These are phyloP conservation scores for Papilio machaon DNA, from an alignment of 1,140 invertebrate species.

Conservation along the genomic window DNA sequence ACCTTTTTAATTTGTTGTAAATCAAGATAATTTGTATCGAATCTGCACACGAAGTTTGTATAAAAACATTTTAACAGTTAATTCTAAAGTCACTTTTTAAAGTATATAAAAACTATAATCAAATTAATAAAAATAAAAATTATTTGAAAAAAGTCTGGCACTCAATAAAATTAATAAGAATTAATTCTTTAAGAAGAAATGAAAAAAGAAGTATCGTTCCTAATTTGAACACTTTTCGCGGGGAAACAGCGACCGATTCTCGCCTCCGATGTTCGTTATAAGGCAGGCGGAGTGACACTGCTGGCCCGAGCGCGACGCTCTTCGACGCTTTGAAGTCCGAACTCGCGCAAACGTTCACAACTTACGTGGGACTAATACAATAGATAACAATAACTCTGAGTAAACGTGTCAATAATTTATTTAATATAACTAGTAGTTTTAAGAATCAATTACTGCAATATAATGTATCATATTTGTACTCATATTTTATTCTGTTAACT, in stretches of 20 bases:
- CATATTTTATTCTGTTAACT: too few species aligned
- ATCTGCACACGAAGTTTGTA: not conserved
- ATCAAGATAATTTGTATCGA: not conserved
- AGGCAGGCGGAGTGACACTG: constrained; percentile 57
- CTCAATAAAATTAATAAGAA: not conserved
- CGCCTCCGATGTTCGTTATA: constrained; percentile 44
- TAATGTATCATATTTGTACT: too few species aligned
- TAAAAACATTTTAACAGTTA: not conserved
- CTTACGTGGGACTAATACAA: not conserved
- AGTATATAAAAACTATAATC: not conserved
- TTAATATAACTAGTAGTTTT: too few species aligned
- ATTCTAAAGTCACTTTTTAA: not conserved
- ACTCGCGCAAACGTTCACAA: constrained; percentile 49
- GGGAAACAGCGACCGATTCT: not conserved
- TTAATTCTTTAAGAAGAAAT: not conserved
- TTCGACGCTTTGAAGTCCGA: constrained; percentile 54
- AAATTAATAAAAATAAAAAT: not conserved
- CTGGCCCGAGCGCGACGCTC: constrained; percentile 55
- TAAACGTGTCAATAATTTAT: not conserved
- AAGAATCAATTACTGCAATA: too few species aligned
- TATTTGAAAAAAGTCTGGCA: not conserved
- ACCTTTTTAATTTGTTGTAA: not conserved
- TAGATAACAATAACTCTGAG: not conserved
- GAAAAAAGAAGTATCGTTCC: not conserved
- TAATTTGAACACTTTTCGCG: constrained; percentile 6